Evolutionary conservation across 1,140 invertebrate genomes (phyloP).

Genomic region (Lineus longissimus): DNA sequence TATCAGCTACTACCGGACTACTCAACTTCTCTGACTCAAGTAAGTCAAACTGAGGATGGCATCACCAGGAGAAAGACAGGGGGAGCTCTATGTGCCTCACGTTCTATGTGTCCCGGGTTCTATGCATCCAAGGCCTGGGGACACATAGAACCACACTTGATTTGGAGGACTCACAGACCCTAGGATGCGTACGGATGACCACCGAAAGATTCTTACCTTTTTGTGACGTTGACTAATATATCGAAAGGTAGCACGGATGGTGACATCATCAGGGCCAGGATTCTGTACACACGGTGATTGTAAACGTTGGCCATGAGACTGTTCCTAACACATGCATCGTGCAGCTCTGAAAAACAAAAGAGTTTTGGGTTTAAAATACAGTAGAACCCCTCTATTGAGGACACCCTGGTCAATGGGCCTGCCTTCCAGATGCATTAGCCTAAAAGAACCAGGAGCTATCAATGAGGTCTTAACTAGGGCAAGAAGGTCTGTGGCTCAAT

Average conservation of each 20-base stretch:
- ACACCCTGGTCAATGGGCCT: slow-evolving; percentile 74
- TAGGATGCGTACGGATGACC: slow-evolving; percentile 54
- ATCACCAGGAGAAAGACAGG: too few relatives aligned
- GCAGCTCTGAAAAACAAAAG: slow-evolving; percentile 68
- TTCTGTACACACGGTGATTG: slow-evolving; percentile 72
- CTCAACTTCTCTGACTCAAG: too few relatives aligned
- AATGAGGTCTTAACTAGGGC: neutral
- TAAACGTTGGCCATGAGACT: slow-evolving; percentile 86
- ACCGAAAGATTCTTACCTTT: slow-evolving; percentile 22
- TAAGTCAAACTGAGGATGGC: too few relatives aligned
- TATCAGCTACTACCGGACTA: too few relatives aligned
- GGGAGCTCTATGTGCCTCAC: too few relatives aligned
- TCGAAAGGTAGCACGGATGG: slow-evolving; percentile 83
- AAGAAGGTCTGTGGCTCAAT: slow-evolving; percentile 14
- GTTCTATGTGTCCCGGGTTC: too few relatives aligned
- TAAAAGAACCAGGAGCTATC: neutral
- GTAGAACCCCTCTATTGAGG: too few relatives aligned
- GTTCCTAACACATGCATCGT: slow-evolving; percentile 88
- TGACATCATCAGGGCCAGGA: slow-evolving; percentile 73
- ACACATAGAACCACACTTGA: neutral
- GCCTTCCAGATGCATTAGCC: slow-evolving; percentile 19
- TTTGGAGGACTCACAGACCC: slow-evolving; percentile 53
- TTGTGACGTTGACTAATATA: slow-evolving; percentile 57
- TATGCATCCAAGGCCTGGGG: too few relatives aligned
- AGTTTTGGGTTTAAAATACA: too few relatives aligned